A percentile compares a stretch with the other conserved stretches of the same genome.
These are phyloP conservation scores for Lacerta agilis DNA, from an alignment of 2,797 vertebrate species.

Conservation along the genomic window DNA sequence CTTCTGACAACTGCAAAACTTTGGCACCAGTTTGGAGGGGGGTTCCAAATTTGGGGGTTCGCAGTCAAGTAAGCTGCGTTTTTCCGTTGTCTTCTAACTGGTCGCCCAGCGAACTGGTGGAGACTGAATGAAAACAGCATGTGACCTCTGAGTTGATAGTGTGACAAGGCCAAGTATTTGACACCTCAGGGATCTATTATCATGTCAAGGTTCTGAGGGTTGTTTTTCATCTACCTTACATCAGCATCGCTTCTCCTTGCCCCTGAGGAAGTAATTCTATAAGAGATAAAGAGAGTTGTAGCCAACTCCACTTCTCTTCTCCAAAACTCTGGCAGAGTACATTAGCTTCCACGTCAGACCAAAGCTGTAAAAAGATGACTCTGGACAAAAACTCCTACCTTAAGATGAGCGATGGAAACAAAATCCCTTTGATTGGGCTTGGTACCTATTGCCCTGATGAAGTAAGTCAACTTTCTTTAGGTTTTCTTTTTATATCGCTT, in stretches of 20 bases:
- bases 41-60: no score
- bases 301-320: not conserved
- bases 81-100: not conserved
- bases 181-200: not conserved
- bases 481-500: not conserved
- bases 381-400: not conserved
- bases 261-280: not conserved
- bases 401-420: not conserved
- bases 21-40: no score
- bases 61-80: no score
- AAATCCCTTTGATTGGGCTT: not conserved
- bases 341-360: not conserved
- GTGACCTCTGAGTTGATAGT: not conserved
- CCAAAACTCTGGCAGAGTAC: not conserved
- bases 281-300: not conserved
- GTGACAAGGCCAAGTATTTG: not conserved
- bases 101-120: not conserved
- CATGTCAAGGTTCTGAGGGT: not conserved
- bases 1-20: no score
- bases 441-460: not conserved
- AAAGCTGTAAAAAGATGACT: not conserved
- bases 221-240: not conserved
- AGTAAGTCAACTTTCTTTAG: not conserved
- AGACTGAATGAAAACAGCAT: not conserved
- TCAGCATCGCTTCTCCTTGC: not conserved